Base-by-base conservation (phyloP, 2,888 invertebrate species). In the Cheilosia grossa region DNA sequence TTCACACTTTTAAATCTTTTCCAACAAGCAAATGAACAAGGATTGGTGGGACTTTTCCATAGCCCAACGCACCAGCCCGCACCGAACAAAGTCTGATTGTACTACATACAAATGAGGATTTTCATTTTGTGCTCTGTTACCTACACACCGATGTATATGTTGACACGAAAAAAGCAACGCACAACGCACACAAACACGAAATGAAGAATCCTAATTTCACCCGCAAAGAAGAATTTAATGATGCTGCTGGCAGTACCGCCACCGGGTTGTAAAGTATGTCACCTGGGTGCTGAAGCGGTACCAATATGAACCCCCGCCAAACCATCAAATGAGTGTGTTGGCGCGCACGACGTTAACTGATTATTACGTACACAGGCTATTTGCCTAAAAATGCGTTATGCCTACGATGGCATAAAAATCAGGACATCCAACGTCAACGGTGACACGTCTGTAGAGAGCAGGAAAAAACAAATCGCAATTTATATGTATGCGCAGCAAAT, bases 1-100 rank as follows among this genome's bases (percentile, higher is more conserved):
- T 81, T 85, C 75, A 85, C 81, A 85, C 85, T 81, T 81, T 81
- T 75, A 81, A 77, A 85, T 85, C 81, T 83, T 74, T 83, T 64
- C 47, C 66, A 74, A 80, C 80, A 80, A 69, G 66, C 74, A 67
- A 58, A 63, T 13, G 49, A 74, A 66, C 53, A 56, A 54, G 47
- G 49, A 73, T 63, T 21, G 47, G 63, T 21, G 47, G 63, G 56
- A 42, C 30, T 67, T 47, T 58, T 58, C 58, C 49, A 17, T 19
- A 30, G 3, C 19, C 54, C 6, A 9, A 13, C 54, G 10, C 24
- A 42, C 24, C 10, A 2, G n/a, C 17, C 40, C 10, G 5, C 13
- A 40, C 15, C 17, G 9, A 6, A 13, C 42, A 61, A 63, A 15
- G 64, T 53, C 73, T 70, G 56, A 67, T 73, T 80, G 73, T 67